Base-by-base conservation (phyloP, 2,888 invertebrate species). In the Hypsopygia costalis region DNA sequence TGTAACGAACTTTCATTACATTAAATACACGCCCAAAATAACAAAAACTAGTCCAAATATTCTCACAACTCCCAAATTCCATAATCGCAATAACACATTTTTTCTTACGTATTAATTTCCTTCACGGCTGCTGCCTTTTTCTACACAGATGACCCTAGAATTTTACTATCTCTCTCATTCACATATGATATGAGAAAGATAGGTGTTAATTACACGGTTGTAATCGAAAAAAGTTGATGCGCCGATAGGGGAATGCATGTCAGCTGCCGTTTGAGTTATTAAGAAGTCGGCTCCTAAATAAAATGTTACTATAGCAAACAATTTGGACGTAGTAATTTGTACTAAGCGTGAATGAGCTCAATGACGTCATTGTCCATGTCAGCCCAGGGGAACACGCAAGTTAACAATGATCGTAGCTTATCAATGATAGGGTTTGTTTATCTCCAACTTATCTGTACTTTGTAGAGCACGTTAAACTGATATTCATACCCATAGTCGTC, bases 171-270 rank as follows among this genome's bases (percentile, higher is more conserved):
- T 37, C 36, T 0, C 22, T 37, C 30, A 6, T 22, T 31, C 31
- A 11, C 30, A 10, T 0, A 8, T 22, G 8, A 30, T 30, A 30
- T 37, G 31, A 30, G 21, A 10, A 21, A n/a, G 36, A 37, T 11
- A 22, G 4, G 12, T 36, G 36, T 37, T 37, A 31, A 37, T 37
- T 30, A 37, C 36, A 37, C 29, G 36, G 36, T 37, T 20, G 30
- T 37, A 31, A 37, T 37, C 36, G 36, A 37, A 37, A 37, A 37
- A 37, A 37, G 36, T 37, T 11, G 36, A 22, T 25, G n/a, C n/a
- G n/a, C 25, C 25, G 25, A 21, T 37, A 37, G 36, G 36, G 36
- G 36, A 29, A 36, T 28, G 36, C 36, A 36, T 21, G 9, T 8
- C 36, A 37, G 36, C 36, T 37, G 36, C 11, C 16, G 16, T 16